Percentiles rank a stretch among this genome's conserved stretches.
These are phyloP conservation scores for Cheilosia vulpina DNA, from an alignment of 2,888 invertebrate species.

Conservation along the genomic window DNA sequence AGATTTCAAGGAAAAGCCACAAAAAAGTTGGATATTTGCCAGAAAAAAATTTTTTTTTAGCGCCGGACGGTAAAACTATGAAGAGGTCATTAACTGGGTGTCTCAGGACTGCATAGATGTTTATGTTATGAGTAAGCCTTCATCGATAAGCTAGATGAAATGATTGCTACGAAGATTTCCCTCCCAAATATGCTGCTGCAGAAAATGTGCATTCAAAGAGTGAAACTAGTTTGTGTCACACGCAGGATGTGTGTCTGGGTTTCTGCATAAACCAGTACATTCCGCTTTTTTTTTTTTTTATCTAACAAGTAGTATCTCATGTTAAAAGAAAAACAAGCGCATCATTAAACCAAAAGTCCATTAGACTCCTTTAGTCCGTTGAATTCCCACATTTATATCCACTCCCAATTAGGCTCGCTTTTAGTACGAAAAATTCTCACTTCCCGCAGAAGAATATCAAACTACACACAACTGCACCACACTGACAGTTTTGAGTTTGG, in stretches of 20 bases:
- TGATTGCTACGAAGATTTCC: too few species aligned
- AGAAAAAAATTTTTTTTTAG: not conserved
- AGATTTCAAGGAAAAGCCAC: constrained; percentile 1
- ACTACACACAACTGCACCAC: constrained; percentile 51
- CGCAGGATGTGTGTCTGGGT: too few species aligned
- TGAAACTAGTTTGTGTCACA: too few species aligned
- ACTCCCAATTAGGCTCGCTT: constrained; percentile 57
- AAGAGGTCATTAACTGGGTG: not conserved
- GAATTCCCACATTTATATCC: constrained; percentile 46
- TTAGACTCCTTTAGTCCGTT: not conserved
- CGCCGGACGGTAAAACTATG: not conserved
- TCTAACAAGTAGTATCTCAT: too few species aligned
- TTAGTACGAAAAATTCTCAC: not conserved
- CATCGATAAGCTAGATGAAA: too few species aligned
- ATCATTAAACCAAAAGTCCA: not conserved
- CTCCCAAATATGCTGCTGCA: too few species aligned
- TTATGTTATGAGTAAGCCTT: too few species aligned
- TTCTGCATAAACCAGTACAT: too few species aligned
- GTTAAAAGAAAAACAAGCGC: not conserved
- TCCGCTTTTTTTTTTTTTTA: too few species aligned
- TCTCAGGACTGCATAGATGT: not conserved
- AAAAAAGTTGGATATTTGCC: not conserved
- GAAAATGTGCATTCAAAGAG: too few species aligned
- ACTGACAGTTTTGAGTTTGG: constrained; percentile 4
- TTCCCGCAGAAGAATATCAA: constrained; percentile 39